Conservation (phyloP, 2,797 vertebrate species). For the Coregonus ussuriensis region DNA sequence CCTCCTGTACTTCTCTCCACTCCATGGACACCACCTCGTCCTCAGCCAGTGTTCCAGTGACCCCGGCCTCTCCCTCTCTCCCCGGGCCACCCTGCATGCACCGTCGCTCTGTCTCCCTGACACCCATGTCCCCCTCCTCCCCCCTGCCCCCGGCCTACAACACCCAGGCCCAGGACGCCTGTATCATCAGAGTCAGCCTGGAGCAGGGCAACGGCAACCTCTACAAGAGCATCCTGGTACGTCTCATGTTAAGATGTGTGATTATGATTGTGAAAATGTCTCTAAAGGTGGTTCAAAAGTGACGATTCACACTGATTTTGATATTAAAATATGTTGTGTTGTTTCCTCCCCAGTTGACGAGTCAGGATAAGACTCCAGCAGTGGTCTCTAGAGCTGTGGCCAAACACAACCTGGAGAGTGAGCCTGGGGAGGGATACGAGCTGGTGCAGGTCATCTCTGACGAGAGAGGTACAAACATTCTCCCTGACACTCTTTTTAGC, state of each 20-base stretch:
- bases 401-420: constrained; percentile 90
- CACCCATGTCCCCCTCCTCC: constrained; percentile 69
- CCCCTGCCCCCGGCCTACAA: constrained; percentile 81
- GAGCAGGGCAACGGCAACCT: constrained; percentile 87
- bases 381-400: constrained; percentile 90
- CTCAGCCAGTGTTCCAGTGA: constrained; percentile 72
- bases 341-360: constrained; percentile 80
- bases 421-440: constrained; percentile 82
- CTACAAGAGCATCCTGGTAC: constrained; percentile 96
- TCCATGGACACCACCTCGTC: constrained; percentile 85
- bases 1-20: constrained; percentile 82
- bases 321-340: too few relatives aligned
- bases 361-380: constrained; percentile 89
- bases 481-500: constrained; percentile 2
- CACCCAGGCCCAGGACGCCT: constrained; percentile 85
- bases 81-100: constrained; percentile 70
- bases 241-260: constrained; percentile 15
- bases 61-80: constrained; percentile 64
- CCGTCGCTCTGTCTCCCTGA: constrained; percentile 73
- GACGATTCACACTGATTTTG: background rate
- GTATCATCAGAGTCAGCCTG: constrained; percentile 88
- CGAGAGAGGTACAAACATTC: constrained; percentile 81
- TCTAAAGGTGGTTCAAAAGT: background rate
- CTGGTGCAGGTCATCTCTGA: constrained; percentile 93
- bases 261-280: background rate